These are phyloP conservation scores for Coenonympha arcania DNA, from an alignment of 2,888 invertebrate species.

Conservation along the genomic window DNA sequence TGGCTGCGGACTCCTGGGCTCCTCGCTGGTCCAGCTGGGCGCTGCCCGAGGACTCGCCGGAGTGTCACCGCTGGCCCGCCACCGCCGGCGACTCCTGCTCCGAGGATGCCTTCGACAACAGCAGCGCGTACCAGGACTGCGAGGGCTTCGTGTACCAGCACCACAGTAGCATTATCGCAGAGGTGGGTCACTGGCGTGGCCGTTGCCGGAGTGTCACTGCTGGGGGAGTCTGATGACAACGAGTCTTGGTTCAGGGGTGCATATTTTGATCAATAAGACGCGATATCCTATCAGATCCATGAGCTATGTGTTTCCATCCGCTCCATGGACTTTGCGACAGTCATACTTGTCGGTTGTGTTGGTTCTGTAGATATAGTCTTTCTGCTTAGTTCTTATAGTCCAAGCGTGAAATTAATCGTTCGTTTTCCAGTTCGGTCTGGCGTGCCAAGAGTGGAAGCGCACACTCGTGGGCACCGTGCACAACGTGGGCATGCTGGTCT, in stretches of 20 bases:
- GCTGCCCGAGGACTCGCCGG: constrained; percentile 39
- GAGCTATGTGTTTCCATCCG: no score
- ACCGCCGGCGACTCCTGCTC: constrained; percentile 40
- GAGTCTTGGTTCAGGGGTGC: no score
- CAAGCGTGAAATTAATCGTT: neutral
- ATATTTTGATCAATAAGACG: no score
- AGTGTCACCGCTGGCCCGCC: constrained; percentile 45
- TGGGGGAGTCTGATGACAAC: no score
- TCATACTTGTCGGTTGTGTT: no score
- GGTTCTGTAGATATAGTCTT: no score
- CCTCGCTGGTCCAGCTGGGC: constrained; percentile 46
- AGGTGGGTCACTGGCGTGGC: constrained; percentile 66
- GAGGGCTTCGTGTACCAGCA: constrained; percentile 64
- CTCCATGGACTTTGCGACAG: no score
- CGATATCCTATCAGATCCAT: no score
- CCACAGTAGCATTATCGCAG: constrained; percentile 67
- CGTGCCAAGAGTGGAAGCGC: constrained; percentile 78
- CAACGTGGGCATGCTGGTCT: constrained; percentile 77
- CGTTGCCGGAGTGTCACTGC: no score
- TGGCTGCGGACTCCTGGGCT: constrained; percentile 34
- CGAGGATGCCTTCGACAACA: constrained; percentile 50
- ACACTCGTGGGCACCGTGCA: constrained; percentile 79
- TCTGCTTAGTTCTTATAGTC: no score
- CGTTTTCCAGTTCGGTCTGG: constrained; percentile 73
- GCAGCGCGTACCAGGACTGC: constrained; percentile 45